A percentile compares a stretch with the other conserved stretches of the same genome.
Evolutionary conservation across 1,140 invertebrate genomes (phyloP).

Genomic region (Temnothorax nylanderi): DNA sequence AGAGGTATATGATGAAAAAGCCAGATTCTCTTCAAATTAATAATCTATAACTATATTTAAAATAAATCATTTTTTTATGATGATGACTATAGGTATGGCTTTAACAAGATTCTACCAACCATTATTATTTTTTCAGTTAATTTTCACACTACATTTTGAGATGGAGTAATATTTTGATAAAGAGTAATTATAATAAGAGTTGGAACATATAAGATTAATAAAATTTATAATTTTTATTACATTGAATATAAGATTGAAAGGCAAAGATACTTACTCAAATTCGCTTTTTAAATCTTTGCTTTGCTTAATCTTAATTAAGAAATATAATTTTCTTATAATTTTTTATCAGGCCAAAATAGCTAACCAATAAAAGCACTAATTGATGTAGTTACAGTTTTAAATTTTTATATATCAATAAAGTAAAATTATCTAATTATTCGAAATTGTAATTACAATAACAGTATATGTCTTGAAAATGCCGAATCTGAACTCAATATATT

Average conservation of each 20-base stretch:
- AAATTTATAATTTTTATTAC: background rate
- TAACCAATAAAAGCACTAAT: no score
- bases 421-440: no score
- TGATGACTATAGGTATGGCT: background rate
- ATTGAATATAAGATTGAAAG: background rate
- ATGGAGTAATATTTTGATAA: no score
- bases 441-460: no score
- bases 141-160: background rate
- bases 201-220: background rate
- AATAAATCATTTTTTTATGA: background rate
- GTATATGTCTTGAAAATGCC: no score
- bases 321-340: background rate
- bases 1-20: slow-evolving; percentile 58
- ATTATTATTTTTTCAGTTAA: background rate
- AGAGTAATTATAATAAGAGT: background rate
- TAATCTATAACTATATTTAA: background rate
- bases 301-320: background rate
- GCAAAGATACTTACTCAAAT: background rate
- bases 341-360: no score
- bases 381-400: no score
- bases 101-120: background rate
- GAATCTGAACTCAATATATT: no score
- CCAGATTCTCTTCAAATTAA: background rate
- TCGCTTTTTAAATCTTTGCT: background rate
- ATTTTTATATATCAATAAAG: no score